Base-by-base conservation (phyloP, 2,113 vertebrate species). In the Azemiops feae region DNA sequence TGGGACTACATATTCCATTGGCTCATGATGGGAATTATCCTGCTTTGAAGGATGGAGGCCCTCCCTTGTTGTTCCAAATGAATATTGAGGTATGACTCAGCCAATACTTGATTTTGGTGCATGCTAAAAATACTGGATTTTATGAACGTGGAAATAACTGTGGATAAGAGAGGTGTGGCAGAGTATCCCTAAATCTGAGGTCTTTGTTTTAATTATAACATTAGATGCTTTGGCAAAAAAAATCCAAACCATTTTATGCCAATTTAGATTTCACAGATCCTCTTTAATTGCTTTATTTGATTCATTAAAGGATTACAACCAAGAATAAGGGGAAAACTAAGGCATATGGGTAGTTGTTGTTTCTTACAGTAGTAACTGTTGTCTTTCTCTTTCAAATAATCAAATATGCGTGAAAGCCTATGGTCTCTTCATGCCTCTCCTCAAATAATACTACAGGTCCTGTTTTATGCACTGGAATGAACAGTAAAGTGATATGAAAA, bases 231-330 rank as follows among this genome's bases (percentile, higher is more conserved):
- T 87, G 94, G 93, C 0, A 93, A 95, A 93, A 60, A 47, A 10
- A 91, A 96, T 93, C 87, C 50, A 58, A 43, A 93, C 91, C 58
- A 3, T 92, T 94, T 93, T 95, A 91, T 93, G 96, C 0, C 0
- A 0, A 3, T 94, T 95, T 91, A 22, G 94, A 95, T 97, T 86
- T 94, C 94, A 94, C 92, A 95, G 96, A 95, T 93, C 92, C 52
- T 91, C 90, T 74, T 91, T 98, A 97, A 98, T 98, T 97, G 87
- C 94, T 92, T 92, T 92, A 96, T 95, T 98, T 97, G 97, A 96
- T 97, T 98, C 96, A 97, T 98, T 98, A 97, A 96, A 94, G 96
- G 97, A 97, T 98, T 98, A 98, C 91, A 92, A n/a, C 93, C 89
- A 91, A 96, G 95, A 91, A 85, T 93, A 90, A 93, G 91, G 81